Conservation (phyloP, 2,797 vertebrate species). For the Thunnus albacares region DNA sequence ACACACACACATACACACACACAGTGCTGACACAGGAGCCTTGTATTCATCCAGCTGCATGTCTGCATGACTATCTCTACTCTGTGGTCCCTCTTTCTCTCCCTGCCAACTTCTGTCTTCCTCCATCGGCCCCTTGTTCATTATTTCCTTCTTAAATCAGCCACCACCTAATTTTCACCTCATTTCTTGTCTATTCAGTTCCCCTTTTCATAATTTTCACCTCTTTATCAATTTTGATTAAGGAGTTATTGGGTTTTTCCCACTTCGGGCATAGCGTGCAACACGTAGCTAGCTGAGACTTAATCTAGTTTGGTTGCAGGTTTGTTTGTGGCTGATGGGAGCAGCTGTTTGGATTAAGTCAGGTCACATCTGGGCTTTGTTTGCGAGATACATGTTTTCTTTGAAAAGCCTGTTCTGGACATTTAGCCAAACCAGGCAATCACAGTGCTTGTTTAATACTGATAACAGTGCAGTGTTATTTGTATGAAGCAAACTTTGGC, state of each 20-base stretch:
- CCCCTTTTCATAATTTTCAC: not conserved
- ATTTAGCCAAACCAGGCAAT: constrained; percentile 20
- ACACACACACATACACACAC: constrained; percentile 43
- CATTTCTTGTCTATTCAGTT: constrained; percentile 23
- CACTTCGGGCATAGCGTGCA: not conserved
- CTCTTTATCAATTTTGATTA: not conserved
- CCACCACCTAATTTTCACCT: constrained; percentile 61
- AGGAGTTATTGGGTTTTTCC: not conserved
- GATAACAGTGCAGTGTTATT: constrained; percentile 51
- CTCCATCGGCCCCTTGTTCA: constrained; percentile 50
- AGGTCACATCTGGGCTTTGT: constrained; percentile 60
- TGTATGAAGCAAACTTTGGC: constrained; percentile 33
- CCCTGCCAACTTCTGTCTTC: constrained; percentile 61
- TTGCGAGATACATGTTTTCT: constrained; percentile 57
- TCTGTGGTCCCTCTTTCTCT: constrained; percentile 59
- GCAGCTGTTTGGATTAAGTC: constrained; percentile 45
- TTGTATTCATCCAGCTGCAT: constrained; percentile 83
- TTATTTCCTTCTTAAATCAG: constrained; percentile 55
- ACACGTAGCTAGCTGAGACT: not conserved
- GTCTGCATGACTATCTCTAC: constrained; percentile 71
- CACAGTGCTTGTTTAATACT: constrained; percentile 36
- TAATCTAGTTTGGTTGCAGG: constrained; percentile 29
- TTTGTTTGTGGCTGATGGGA: constrained; percentile 44
- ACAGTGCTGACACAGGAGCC: constrained; percentile 73
- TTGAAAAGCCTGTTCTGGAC: constrained; percentile 40